A percentile compares a stretch with the other conserved stretches of the same genome.
These are phyloP conservation scores for Trichonephila inaurata DNA, from an alignment of 1,140 invertebrate species.

Conservation along the genomic window DNA sequence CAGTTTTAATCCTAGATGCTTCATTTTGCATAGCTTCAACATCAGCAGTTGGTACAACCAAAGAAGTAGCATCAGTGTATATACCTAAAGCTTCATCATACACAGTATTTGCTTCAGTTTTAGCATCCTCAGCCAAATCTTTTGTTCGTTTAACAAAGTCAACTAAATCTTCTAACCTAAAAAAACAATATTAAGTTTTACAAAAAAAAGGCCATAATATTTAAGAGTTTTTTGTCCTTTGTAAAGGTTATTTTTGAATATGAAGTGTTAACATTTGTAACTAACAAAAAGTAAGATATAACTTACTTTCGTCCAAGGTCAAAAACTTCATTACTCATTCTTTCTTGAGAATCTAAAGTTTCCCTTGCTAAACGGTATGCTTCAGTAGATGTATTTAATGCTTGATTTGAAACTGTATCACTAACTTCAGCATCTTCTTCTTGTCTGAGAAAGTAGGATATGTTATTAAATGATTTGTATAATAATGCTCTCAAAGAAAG, in stretches of 20 bases:
- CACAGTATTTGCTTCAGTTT: conserved; percentile 87
- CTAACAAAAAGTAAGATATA: background rate
- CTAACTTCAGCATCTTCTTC: conserved; percentile 89
- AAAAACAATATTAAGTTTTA: conserved; percentile 8
- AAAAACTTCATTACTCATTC: conserved; percentile 78
- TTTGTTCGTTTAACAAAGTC: conserved; percentile 81
- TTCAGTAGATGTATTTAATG: conserved; percentile 89
- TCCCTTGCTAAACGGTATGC: conserved; percentile 91
- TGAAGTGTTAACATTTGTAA: background rate
- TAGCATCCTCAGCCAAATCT: conserved; percentile 86
- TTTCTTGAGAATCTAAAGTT: conserved; percentile 88
- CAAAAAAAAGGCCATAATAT: background rate
- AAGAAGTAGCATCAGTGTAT: conserved; percentile 87
- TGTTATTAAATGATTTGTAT: too few species aligned
- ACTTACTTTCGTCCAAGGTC: conserved; percentile 77
- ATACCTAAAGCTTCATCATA: conserved; percentile 90
- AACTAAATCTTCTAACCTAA: conserved; percentile 84
- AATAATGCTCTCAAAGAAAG: too few species aligned
- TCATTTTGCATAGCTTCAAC: conserved; percentile 86
- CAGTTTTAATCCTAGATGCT: conserved; percentile 81
- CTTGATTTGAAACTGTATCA: conserved; percentile 88
- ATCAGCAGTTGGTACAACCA: conserved; percentile 88
- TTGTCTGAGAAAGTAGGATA: conserved; percentile 48
- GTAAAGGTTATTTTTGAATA: background rate
- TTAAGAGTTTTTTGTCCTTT: background rate